Evolutionary conservation across 2,797 vertebrate genomes (phyloP), one percentile per base, ranked within the genome.

Genomic region (Premnoplex brunnescens): DNA sequence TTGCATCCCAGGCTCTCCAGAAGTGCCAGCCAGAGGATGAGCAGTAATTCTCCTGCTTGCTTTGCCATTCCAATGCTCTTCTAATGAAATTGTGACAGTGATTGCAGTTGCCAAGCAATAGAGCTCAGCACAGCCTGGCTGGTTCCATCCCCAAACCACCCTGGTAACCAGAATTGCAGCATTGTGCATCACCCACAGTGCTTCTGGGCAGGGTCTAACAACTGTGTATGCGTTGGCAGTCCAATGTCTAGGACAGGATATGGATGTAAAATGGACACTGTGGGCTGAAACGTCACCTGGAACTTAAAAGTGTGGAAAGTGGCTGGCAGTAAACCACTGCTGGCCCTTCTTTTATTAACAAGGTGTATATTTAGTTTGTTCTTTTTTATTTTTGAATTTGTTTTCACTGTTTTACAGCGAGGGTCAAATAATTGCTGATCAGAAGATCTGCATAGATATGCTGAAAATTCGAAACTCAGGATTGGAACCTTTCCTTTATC

Each of bases 71-170:
- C 46, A 64, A 0, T 37, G 59, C 43, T 94, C n/a, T 76, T 73
- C 23, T 88, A 64, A 37, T 62, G 43, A 28, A 82, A 75, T 55
- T 48, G 60, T 93, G 73, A 72, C 24, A 48, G 34, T 51, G 55
- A 41, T 51, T 69, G 51, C 62, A 79, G 94, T 88, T 95, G 91
- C 90, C 79, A 90, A 12, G 91, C 82, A 74, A 34, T 88, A 36
- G 66, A 81, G 24, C 11, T 90, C 30, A 11, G 49, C 71, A 36
- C 28, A 73, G 49, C 48, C 52, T 46, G 85, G 7, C 67, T 84
- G 79, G 86, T 66, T 78, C 39, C 62, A 67, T 58, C 77, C 49
- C 62, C 32, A 1, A 60, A 48, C 21, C 24, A 10, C 43, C 78
- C 74, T 39, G 84, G 55, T 88, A 82, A 59, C 63, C 48, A 62